These are phyloP conservation scores for Dreissena rostriformis DNA, from an alignment of 1,140 invertebrate species.

Conservation along the genomic window DNA sequence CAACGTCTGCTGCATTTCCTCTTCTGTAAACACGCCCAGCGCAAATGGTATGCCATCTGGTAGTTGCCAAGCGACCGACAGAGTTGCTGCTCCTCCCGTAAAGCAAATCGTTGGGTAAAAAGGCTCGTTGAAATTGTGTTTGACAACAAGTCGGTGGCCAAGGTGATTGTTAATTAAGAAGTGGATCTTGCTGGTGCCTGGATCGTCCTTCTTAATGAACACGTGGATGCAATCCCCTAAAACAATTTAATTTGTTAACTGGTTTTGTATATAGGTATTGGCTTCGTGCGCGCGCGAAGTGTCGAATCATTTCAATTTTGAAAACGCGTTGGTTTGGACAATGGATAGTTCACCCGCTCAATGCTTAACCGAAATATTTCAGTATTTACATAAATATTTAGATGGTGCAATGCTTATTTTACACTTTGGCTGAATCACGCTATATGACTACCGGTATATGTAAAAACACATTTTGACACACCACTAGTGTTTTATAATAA, in stretches of 20 bases:
- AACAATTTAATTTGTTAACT: neutral
- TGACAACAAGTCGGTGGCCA: neutral
- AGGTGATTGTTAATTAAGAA: neutral
- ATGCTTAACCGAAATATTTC: no score
- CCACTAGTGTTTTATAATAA: no score
- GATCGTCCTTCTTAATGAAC: neutral
- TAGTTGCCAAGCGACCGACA: neutral
- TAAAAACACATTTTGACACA: no score
- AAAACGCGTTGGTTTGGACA: no score
- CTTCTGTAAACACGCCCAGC: neutral
- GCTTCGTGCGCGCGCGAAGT: no score
- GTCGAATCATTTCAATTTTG: no score
- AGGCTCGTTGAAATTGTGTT: neutral
- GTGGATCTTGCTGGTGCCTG: neutral
- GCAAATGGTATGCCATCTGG: neutral
- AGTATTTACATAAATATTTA: no score
- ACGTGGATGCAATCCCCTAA: neutral
- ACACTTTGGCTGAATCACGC: no score
- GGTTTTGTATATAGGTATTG: no score
- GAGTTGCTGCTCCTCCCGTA: neutral
- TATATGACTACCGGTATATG: no score
- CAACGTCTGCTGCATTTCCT: neutral
- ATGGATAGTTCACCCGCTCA: no score
- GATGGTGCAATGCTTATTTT: no score
- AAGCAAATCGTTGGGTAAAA: slow-evolving; percentile 1